Evolutionary conservation across 2,797 vertebrate genomes (phyloP).

Genomic region (Lagocephalus sceleratus): DNA sequence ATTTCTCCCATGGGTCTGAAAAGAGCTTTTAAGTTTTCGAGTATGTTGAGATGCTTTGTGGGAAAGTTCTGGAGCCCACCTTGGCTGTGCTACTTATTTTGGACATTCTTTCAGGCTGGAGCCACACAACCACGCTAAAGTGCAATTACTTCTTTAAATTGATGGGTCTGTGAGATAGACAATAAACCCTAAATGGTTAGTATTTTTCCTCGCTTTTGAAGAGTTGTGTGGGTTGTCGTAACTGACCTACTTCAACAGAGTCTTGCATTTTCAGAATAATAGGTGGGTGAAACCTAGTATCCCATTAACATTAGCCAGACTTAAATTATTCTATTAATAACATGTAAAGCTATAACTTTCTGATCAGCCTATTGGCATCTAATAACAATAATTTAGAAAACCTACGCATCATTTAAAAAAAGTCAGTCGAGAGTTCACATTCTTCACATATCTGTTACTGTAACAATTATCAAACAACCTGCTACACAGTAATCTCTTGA

Average conservation of each 20-base stretch:
- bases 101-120: too few species aligned
- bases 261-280: too few species aligned
- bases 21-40: background rate
- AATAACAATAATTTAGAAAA: conserved; percentile 31
- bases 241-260: too few species aligned
- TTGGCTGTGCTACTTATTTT: too few species aligned
- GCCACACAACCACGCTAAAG: too few species aligned
- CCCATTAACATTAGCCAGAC: conserved; percentile 1
- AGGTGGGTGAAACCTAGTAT: too few species aligned
- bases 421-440: conserved; percentile 38
- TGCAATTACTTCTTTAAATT: too few species aligned
- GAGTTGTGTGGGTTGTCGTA: too few species aligned
- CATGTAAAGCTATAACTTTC: conserved; percentile 24
- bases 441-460: conserved; percentile 20
- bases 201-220: too few species aligned
- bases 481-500: conserved; percentile 40
- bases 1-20: background rate
- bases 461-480: conserved; percentile 23
- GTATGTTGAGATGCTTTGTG: background rate
- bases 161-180: too few species aligned
- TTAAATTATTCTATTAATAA: conserved; percentile 19
- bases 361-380: conserved; percentile 15
- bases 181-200: too few species aligned
- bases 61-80: background rate
- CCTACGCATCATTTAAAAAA: conserved; percentile 29